phyloP scores from a whole-genome alignment of 2,797 vertebrate genomes.

The Poeciliopsis gracilis region DNA sequence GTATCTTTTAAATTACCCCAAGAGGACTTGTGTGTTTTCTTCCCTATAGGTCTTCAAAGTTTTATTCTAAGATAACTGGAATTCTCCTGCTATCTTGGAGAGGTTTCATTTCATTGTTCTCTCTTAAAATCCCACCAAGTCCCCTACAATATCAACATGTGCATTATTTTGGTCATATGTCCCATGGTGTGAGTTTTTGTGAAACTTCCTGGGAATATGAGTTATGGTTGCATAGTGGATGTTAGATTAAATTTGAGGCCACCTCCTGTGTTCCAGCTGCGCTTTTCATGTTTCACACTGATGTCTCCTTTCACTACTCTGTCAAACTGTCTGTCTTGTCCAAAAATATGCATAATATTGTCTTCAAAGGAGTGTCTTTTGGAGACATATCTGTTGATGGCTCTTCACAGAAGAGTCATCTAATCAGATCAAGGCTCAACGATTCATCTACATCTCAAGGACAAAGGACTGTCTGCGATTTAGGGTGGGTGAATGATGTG shows the following conservation, averaged over 20 bases:
- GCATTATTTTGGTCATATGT: neutral
- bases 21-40: neutral
- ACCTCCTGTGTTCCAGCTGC: too few species aligned
- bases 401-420: neutral
- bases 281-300: too few species aligned
- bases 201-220: neutral
- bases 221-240: neutral
- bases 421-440: neutral
- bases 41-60: too few species aligned
- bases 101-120: neutral
- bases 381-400: neutral
- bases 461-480: neutral
- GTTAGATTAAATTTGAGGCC: neutral
- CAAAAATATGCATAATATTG: too few species aligned
- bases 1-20: neutral
- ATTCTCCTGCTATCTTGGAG: neutral
- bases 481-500: neutral
- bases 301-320: too few species aligned
- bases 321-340: too few species aligned
- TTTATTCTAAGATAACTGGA: too few species aligned
- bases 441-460: neutral
- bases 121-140: neutral
- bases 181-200: neutral
- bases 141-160: neutral
- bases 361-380: too few species aligned